Conservation (phyloP, 1,140 invertebrate species). For the Ceratoteleas bidentatus region DNA sequence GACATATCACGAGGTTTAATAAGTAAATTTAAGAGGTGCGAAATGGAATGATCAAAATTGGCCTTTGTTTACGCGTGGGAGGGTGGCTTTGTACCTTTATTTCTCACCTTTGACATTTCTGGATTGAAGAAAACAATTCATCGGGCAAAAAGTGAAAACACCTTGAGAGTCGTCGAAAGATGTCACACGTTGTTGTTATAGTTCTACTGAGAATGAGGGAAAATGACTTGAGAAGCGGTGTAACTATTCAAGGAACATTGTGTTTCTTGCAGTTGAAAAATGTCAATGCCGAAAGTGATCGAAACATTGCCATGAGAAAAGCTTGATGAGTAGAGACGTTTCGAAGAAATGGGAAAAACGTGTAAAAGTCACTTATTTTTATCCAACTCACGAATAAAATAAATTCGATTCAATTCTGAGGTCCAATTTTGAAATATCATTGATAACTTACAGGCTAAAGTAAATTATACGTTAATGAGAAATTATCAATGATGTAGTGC, state of each 20-base stretch:
- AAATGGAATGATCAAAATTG: background rate
- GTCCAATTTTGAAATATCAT: no score
- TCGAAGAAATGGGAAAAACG: no score
- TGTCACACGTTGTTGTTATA: slow-evolving; percentile 2
- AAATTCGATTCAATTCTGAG: no score
- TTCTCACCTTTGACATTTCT: slow-evolving; percentile 14
- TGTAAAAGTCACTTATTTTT: no score
- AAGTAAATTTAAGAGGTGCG: background rate
- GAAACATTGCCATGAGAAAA: background rate
- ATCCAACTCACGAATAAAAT: no score
- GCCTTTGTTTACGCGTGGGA: background rate
- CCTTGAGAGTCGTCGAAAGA: slow-evolving; percentile 4
- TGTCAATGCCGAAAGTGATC: background rate
- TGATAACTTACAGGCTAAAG: no score
- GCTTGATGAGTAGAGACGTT: background rate
- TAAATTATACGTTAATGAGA: no score
- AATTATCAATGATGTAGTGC: no score
- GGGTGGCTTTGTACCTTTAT: background rate
- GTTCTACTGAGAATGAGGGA: background rate
- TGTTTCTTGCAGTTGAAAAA: background rate
- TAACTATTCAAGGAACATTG: background rate
- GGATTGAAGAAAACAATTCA: slow-evolving; percentile 2
- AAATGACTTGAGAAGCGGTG: background rate
- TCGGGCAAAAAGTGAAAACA: slow-evolving; percentile 28
- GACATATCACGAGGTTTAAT: background rate